These are phyloP conservation scores for Cygnus olor DNA, from an alignment of 2,797 vertebrate species.

Conservation along the genomic window DNA sequence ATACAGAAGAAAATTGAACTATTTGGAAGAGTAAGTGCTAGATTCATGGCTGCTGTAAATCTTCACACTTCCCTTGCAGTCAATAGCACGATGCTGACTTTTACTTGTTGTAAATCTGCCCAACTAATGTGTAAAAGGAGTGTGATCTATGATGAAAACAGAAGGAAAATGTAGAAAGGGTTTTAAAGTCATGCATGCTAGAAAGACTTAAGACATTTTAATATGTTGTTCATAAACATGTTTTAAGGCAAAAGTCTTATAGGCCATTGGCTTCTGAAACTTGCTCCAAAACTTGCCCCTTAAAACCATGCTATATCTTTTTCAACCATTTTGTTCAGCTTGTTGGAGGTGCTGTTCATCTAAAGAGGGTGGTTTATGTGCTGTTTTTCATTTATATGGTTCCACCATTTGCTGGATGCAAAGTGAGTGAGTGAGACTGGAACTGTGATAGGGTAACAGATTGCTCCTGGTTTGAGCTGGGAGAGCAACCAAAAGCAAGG, in stretches of 20 bases:
- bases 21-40: neutral
- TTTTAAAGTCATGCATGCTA: neutral
- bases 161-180: neutral
- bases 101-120: neutral
- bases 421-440: neutral
- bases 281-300: neutral
- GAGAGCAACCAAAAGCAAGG: neutral
- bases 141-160: neutral
- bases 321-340: neutral
- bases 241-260: neutral
- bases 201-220: neutral
- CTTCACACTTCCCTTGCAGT: neutral
- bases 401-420: neutral
- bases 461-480: neutral
- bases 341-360: neutral
- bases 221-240: neutral
- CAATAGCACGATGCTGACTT: neutral
- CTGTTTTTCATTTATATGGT: neutral
- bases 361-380: neutral
- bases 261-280: neutral
- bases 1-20: neutral
- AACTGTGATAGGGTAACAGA: rapidly evolving
- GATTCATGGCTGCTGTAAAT: neutral
- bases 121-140: neutral
- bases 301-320: neutral